These are phyloP conservation scores for Lynx canadensis DNA, from an alignment of 2,113 vertebrate genomes.

Conservation along the genomic window DNA sequence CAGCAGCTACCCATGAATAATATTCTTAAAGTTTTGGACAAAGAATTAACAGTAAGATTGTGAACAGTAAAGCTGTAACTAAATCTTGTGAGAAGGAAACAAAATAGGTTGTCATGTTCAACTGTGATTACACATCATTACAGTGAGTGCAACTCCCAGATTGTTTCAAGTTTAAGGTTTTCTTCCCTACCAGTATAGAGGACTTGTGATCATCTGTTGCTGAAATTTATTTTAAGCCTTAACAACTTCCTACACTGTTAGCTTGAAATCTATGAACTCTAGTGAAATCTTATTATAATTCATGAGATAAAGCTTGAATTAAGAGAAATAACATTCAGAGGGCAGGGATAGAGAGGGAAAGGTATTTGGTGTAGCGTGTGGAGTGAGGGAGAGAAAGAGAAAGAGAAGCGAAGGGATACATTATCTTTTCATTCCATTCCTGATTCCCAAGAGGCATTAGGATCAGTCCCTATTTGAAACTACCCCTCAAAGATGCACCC, in stretches of 20 bases:
- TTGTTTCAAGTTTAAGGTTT: neutral
- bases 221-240: neutral
- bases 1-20: neutral
- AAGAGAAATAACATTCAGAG: neutral
- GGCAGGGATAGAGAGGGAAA: neutral
- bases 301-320: neutral
- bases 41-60: neutral
- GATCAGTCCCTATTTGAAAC: neutral
- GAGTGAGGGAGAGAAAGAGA: neutral
- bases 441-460: neutral
- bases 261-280: neutral
- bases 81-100: neutral
- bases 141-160: neutral
- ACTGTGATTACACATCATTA: neutral
- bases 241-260: slow-evolving; percentile 11
- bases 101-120: neutral
- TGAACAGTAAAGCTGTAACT: neutral
- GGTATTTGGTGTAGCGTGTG: neutral
- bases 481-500: neutral
- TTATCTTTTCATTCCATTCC: neutral
- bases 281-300: neutral
- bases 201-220: neutral
- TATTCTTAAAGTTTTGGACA: neutral
- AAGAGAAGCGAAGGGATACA: neutral
- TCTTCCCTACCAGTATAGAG: neutral